These are phyloP conservation scores for Chelidonichthys spinosus DNA, from an alignment of 2,797 vertebrate genomes.

Conservation along the genomic window DNA sequence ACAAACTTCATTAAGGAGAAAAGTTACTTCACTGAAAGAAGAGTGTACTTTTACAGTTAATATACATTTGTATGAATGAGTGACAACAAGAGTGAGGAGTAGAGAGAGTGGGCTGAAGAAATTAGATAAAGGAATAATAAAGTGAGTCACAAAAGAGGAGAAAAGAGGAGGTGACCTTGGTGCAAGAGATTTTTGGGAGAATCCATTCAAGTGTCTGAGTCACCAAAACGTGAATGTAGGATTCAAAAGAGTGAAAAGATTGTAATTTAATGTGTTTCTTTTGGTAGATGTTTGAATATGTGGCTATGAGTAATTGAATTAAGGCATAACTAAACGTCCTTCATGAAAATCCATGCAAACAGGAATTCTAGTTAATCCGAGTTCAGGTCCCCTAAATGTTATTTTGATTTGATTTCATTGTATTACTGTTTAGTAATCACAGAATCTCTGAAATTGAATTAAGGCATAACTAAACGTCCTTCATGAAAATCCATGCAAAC, in stretches of 20 bases:
- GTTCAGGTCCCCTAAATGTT: too few relatives aligned
- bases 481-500: background rate
- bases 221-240: background rate
- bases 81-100: background rate
- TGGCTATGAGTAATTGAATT: too few relatives aligned
- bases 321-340: background rate
- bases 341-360: background rate
- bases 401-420: too few relatives aligned
- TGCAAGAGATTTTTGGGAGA: conserved; percentile 18
- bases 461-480: background rate
- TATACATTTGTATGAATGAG: background rate
- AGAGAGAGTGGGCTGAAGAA: background rate
- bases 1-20: background rate
- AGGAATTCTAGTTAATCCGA: background rate
- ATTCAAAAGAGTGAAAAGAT: too few relatives aligned
- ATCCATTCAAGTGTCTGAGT: conserved; percentile 19
- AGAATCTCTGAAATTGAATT: background rate
- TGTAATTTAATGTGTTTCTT: too few relatives aligned
- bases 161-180: conserved; percentile 1
- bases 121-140: conserved; percentile 6
- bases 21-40: background rate
- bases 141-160: conserved; percentile 19
- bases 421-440: background rate
- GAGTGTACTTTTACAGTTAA: background rate
- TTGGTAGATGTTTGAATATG: too few relatives aligned